These are phyloP conservation scores for Tipula helvola DNA, from an alignment of 2,888 invertebrate species.

Conservation along the genomic window DNA sequence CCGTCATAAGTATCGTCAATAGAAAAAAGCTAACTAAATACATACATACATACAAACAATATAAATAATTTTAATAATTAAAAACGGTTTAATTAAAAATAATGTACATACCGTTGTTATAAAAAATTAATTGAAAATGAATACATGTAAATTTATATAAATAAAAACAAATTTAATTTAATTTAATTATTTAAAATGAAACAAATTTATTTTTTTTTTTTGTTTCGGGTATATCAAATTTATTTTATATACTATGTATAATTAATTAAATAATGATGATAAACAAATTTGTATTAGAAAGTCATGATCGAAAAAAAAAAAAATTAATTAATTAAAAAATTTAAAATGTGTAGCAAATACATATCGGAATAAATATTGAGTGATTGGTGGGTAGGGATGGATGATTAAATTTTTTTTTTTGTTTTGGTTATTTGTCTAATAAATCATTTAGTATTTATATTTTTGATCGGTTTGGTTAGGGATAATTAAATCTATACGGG, in stretches of 20 bases:
- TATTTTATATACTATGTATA: background rate
- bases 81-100: constrained; percentile 4
- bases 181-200: constrained; percentile 4
- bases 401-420: background rate
- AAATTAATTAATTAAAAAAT: background rate
- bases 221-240: background rate
- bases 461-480: background rate
- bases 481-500: background rate
- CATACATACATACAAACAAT: background rate
- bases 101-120: background rate
- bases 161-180: background rate
- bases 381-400: background rate
- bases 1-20: background rate
- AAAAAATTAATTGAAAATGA: background rate
- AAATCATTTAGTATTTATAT: background rate
- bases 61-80: background rate
- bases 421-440: background rate
- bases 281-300: background rate
- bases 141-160: background rate
- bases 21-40: background rate
- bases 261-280: background rate
- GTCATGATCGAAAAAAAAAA: background rate
- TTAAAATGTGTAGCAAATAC: background rate
- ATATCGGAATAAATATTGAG: background rate
- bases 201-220: background rate